Evolutionary conservation across 2,113 vertebrate genomes (phyloP).

Genomic region (Tor tambroides): DNA sequence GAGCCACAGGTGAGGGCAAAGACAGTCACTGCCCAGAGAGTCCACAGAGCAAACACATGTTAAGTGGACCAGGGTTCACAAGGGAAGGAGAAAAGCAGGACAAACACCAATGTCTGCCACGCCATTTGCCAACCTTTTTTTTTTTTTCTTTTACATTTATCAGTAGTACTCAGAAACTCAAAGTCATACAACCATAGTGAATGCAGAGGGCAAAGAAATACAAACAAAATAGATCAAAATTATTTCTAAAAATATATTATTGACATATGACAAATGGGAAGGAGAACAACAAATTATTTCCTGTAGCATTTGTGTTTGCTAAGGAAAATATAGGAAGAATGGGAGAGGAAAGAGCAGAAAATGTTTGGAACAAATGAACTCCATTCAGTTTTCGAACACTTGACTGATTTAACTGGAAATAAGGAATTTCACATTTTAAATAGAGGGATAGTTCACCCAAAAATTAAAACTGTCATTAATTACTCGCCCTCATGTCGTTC

Average conservation of each 20-base stretch:
- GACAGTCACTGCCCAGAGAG: constrained; percentile 19
- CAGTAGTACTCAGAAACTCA: not conserved
- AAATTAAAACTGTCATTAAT: too few species aligned
- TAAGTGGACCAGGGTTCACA: constrained; percentile 10
- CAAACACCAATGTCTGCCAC: not conserved
- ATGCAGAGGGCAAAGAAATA: not conserved
- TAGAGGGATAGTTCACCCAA: too few species aligned
- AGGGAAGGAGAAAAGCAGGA: not conserved
- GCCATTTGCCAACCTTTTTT: not conserved
- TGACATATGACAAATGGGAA: not conserved
- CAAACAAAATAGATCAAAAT: not conserved
- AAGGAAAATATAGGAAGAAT: too few species aligned
- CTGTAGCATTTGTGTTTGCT: not conserved
- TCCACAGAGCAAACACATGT: constrained; percentile 13
- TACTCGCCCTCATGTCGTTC: too few species aligned
- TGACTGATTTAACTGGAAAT: too few species aligned
- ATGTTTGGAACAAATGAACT: not conserved
- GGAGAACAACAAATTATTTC: not conserved
- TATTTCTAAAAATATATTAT: not conserved
- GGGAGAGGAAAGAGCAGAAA: not conserved
- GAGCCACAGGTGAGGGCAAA: constrained; percentile 11
- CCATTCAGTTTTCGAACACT: too few species aligned
- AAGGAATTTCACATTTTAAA: too few species aligned
- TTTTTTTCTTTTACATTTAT: not conserved
- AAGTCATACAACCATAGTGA: not conserved